Conservation (phyloP, 2,888 invertebrate species). For the Yponomeuta cagnagella region DNA sequence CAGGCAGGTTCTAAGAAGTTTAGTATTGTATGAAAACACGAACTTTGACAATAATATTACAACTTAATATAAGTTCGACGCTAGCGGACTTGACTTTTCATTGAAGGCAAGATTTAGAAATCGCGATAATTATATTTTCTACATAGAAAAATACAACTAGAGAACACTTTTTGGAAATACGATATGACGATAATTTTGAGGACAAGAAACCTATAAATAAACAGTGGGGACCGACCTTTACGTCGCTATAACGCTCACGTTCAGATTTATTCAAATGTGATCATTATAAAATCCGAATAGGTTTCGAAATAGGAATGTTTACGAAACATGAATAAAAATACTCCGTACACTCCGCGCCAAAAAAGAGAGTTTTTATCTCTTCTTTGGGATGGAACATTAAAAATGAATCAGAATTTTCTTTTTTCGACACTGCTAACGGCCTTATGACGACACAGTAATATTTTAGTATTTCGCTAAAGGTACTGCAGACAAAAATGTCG, state of each 20-base stretch:
- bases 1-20: no score
- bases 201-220: not conserved
- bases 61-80: no score
- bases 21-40: no score
- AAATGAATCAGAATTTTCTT: not conserved
- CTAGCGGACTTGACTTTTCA: no score
- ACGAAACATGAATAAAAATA: not conserved
- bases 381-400: not conserved
- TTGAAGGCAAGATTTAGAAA: no score
- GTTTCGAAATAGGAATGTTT: not conserved
- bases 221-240: not conserved
- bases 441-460: constrained; percentile 15
- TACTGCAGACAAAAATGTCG: not conserved
- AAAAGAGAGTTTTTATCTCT: not conserved
- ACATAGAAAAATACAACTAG: no score
- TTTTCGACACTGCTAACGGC: constrained; percentile 17
- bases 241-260: not conserved
- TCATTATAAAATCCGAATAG: not conserved
- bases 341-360: not conserved
- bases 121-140: no score
- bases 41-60: no score
- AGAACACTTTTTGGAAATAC: no score
- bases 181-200: no score
- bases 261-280: not conserved
- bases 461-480: constrained; percentile 4